These are phyloP conservation scores for Acanthopagrus latus DNA, from an alignment of 2,797 vertebrate genomes.

Conservation along the genomic window DNA sequence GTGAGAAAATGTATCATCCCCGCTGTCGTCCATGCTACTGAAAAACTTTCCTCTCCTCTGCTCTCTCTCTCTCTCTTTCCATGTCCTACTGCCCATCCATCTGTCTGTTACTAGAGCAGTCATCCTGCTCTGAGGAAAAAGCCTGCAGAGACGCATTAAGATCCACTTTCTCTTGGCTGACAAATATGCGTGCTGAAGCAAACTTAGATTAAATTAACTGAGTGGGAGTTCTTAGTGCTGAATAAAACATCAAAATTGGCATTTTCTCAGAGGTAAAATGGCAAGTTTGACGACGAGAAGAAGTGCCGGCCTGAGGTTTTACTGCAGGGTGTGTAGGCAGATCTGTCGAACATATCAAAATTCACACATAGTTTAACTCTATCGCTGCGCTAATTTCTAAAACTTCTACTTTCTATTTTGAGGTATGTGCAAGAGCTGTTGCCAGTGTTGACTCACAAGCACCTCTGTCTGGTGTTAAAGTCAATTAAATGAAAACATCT, in stretches of 20 bases:
- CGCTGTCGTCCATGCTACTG: slow-evolving; percentile 40
- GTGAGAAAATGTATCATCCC: slow-evolving; percentile 25
- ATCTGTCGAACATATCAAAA: background rate
- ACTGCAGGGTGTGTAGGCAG: background rate
- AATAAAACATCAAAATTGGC: background rate
- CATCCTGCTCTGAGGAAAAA: slow-evolving; percentile 4
- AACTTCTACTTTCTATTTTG: background rate
- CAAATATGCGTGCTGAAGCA: background rate
- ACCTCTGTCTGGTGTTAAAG: background rate
- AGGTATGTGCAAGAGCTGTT: background rate
- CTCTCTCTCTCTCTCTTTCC: background rate
- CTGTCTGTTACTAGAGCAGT: slow-evolving; percentile 33
- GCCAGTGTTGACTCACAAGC: background rate
- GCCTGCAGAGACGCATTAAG: background rate
- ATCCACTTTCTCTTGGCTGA: background rate
- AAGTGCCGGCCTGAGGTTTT: background rate
- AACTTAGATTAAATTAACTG: background rate
- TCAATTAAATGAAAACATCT: background rate
- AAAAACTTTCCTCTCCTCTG: background rate
- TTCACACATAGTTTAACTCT: background rate
- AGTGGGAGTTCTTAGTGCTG: background rate
- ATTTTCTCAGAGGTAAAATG: background rate
- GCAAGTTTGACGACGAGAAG: background rate
- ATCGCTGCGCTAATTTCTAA: background rate
- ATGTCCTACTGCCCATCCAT: slow-evolving; percentile 5